These are phyloP conservation scores for Xiphophorus maculatus DNA, from an alignment of 2,113 vertebrate species.

Conservation along the genomic window DNA sequence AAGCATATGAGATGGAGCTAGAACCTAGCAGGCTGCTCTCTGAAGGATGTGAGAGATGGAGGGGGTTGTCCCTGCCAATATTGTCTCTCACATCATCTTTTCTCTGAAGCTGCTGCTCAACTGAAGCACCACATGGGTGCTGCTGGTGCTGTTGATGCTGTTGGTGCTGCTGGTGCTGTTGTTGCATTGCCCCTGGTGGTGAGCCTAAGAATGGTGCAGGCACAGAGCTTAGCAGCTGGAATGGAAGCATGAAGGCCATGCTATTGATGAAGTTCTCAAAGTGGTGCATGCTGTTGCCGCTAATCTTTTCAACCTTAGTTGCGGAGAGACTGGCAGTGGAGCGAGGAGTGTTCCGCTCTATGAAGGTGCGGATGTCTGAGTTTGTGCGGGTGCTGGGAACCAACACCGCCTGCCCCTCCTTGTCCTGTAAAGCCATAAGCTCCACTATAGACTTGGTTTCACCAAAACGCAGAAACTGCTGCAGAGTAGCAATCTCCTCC, in stretches of 20 bases:
- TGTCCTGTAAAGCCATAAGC: conserved; percentile 96
- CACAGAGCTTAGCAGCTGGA: conserved; percentile 91
- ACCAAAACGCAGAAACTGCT: conserved; percentile 97
- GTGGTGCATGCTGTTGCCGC: conserved; percentile 83
- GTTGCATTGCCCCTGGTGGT: conserved; percentile 79
- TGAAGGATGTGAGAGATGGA: conserved; percentile 75
- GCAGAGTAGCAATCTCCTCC: conserved; percentile 93
- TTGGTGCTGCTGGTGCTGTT: conserved; percentile 41
- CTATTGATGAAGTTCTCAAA: conserved; percentile 95
- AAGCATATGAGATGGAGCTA: conserved; percentile 77
- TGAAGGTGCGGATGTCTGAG: conserved; percentile 94
- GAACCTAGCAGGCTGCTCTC: conserved; percentile 81
- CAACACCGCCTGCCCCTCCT: conserved; percentile 88
- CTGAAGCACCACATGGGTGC: conserved; percentile 47
- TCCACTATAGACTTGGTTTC: conserved; percentile 99
- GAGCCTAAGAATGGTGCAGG: conserved; percentile 89
- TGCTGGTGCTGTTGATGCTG: conserved; percentile 80
- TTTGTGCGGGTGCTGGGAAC: conserved; percentile 86
- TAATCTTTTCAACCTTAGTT: conserved; percentile 84
- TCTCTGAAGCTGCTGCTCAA: conserved; percentile 64
- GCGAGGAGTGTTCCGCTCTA: conserved; percentile 89
- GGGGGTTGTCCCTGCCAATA: conserved; percentile 63
- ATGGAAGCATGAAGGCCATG: conserved; percentile 95
- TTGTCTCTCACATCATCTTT: conserved; percentile 40
- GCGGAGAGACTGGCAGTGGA: conserved; percentile 66